A percentile compares a stretch with the other conserved stretches of the same genome.
Conservation (phyloP, 92 coral and sea anemone species). For the Umimayanthus chanpuru region DNA sequence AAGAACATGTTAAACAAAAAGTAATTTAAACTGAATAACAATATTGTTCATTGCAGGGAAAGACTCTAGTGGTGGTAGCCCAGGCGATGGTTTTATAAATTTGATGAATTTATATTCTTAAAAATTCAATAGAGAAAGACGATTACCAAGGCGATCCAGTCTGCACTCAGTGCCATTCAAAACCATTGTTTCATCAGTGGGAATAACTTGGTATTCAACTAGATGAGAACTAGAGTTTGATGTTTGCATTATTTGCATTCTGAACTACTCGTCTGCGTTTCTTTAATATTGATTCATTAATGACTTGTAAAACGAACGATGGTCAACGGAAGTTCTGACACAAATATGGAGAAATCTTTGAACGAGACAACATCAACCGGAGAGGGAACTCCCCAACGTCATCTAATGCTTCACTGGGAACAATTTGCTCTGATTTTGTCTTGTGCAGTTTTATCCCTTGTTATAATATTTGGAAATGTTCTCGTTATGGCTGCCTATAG, state of each 20-base stretch:
- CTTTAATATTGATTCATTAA: background rate
- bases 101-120: background rate
- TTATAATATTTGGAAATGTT: slow-evolving; percentile 29
- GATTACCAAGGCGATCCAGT: no score
- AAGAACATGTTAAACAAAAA: background rate
- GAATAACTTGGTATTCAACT: background rate
- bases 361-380: background rate
- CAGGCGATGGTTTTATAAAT: background rate
- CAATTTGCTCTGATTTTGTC: background rate
- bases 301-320: no score
- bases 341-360: background rate
- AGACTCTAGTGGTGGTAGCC: background rate
- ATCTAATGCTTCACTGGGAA: slow-evolving; percentile 5
- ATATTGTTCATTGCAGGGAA: background rate
- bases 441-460: background rate
- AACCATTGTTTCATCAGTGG: background rate
- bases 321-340: background rate
- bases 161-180: background rate
- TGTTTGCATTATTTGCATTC: background rate
- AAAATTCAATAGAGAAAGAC: no score
- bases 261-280: background rate
- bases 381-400: background rate
- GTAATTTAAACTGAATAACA: no score
- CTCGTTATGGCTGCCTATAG: slow-evolving; percentile 32
- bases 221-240: background rate